These are phyloP conservation scores for Xylophagus ater DNA, from an alignment of 2,888 invertebrate genomes.

Conservation along the genomic window DNA sequence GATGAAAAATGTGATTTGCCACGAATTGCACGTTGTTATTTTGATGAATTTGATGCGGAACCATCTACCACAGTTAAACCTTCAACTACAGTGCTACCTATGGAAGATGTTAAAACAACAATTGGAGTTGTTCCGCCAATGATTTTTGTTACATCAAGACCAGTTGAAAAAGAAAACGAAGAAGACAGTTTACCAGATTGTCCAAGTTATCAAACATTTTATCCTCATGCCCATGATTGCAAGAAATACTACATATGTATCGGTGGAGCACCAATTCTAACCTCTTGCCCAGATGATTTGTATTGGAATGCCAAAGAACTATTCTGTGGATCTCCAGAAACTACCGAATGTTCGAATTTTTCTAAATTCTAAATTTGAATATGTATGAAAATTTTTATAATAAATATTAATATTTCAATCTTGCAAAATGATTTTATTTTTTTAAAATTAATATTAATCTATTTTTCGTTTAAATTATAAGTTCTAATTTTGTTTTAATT, in stretches of 20 bases:
- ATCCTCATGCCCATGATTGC: slow-evolving; percentile 29
- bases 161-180: background rate
- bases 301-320: slow-evolving; percentile 25
- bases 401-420: too few relatives aligned
- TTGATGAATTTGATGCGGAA: background rate
- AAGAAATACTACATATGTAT: slow-evolving; percentile 35
- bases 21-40: slow-evolving; percentile 6
- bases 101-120: too few relatives aligned
- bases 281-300: slow-evolving; percentile 30
- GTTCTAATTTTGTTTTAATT: too few relatives aligned
- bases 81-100: slow-evolving; percentile 2
- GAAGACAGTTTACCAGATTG: slow-evolving; percentile 20
- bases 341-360: too few relatives aligned
- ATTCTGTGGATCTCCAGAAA: too few relatives aligned
- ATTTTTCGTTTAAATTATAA: too few relatives aligned
- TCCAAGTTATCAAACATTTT: slow-evolving; percentile 26
- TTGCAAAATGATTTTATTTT: too few relatives aligned
- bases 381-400: too few relatives aligned
- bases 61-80: slow-evolving; percentile 6
- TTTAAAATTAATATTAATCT: too few relatives aligned
- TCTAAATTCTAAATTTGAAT: too few relatives aligned
- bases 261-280: slow-evolving; percentile 28
- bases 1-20: slow-evolving; percentile 26
- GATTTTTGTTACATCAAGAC: background rate
- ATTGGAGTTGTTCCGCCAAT: slow-evolving; percentile 1